Percentiles rank a stretch among this genome's conserved stretches.
These are phyloP conservation scores for Clarias batrachus DNA, from an alignment of 2,113 vertebrate genomes.

Conservation along the genomic window DNA sequence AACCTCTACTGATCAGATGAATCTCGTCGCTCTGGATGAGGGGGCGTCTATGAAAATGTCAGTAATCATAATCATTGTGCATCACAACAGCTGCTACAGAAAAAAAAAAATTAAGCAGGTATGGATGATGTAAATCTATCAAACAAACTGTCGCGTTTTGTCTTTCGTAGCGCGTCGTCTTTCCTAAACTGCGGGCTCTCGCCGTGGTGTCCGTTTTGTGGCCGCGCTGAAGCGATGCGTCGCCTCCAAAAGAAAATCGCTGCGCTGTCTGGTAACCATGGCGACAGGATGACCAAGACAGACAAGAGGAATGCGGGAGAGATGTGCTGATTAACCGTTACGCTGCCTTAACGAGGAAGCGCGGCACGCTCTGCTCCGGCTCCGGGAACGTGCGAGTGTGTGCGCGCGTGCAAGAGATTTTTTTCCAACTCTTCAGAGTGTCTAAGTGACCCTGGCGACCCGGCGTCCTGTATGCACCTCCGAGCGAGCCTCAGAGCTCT, in stretches of 20 bases:
- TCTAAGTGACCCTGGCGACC: not conserved
- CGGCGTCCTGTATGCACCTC: not conserved
- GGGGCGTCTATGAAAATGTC: too few species aligned
- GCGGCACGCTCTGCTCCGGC: not conserved
- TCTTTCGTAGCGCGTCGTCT: not conserved
- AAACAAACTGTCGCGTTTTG: not conserved
- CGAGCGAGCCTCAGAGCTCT: not conserved
- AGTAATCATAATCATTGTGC: too few species aligned
- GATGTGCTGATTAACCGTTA: conserved; percentile 10
- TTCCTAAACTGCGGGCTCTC: not conserved
- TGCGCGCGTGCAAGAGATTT: not conserved
- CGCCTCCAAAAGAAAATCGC: not conserved
- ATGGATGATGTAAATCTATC: not conserved
- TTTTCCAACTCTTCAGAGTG: not conserved
- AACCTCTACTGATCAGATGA: too few species aligned
- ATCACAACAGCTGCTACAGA: too few species aligned
- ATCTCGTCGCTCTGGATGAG: too few species aligned
- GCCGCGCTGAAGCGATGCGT: not conserved
- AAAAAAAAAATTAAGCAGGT: not conserved
- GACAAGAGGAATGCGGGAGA: conserved; percentile 18
- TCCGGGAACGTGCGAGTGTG: not conserved
- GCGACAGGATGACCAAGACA: conserved; percentile 37
- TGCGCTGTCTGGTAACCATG: conserved; percentile 45
- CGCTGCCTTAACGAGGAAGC: not conserved
- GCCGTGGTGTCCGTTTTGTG: not conserved